Evolutionary conservation across 1,140 invertebrate genomes (phyloP).

Genomic region (Megalopta genalis): DNA sequence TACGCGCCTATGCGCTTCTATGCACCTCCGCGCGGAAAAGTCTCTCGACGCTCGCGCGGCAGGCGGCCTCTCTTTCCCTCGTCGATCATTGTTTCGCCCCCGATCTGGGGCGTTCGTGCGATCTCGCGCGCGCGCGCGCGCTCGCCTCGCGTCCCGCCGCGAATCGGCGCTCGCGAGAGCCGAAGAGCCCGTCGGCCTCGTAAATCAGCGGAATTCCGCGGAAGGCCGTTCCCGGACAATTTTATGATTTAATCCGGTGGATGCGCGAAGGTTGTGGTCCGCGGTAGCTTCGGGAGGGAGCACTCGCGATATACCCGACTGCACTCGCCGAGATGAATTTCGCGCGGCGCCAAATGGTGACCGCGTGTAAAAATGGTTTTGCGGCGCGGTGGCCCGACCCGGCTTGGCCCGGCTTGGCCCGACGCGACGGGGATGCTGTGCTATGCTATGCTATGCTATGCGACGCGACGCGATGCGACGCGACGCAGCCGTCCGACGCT

Average conservation of each 20-base stretch:
- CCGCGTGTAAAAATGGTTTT: constrained; percentile 57
- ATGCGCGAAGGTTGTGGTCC: constrained; percentile 64
- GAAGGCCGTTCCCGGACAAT: constrained; percentile 63
- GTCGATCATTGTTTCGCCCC: no score
- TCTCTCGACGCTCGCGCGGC: no score
- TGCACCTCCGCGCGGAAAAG: no score
- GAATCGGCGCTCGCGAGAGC: no score
- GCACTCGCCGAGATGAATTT: constrained; percentile 63
- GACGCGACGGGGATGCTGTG: background rate
- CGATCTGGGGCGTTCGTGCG: no score
- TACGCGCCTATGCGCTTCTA: no score
- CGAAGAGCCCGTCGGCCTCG: constrained; percentile 41
- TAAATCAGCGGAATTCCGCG: constrained; percentile 69
- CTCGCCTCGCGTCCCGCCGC: no score
- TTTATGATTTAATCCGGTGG: constrained; percentile 72
- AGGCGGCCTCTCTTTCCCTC: no score
- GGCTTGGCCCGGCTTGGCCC: no score
- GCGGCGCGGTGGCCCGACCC: constrained; percentile 36
- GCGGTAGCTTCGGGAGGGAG: constrained; percentile 19
- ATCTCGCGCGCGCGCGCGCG: no score
- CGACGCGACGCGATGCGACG: background rate
- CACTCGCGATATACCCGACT: constrained; percentile 36
- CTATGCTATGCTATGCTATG: background rate
- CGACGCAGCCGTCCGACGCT: constrained; percentile 17
- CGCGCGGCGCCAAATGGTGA: constrained; percentile 38